Conservation (phyloP, 2,888 invertebrate species). For the Ophion ventricosus region DNA sequence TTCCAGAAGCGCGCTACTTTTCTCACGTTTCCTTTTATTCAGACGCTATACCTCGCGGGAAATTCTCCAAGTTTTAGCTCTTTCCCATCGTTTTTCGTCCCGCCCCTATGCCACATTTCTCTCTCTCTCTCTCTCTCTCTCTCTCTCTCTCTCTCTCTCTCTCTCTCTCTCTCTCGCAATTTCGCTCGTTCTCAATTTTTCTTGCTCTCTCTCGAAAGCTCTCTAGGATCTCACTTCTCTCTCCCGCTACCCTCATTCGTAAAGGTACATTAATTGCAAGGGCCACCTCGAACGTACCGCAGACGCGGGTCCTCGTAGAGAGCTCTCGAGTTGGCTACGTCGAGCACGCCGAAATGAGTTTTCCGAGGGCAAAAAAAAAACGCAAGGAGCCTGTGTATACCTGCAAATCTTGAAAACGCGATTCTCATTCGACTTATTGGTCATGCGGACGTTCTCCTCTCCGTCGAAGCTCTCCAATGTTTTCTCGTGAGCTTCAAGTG, state of each 20-base stretch:
- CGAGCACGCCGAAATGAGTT: conserved; percentile 59
- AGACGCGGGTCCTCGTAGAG: conserved; percentile 38
- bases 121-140: conserved; percentile 19
- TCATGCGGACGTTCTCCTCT: not conserved
- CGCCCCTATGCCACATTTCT: not conserved
- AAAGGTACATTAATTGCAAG: conserved; percentile 60
- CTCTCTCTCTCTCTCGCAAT: conserved; percentile 26
- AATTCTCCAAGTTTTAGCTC: conserved; percentile 56
- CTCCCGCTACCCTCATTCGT: conserved; percentile 33
- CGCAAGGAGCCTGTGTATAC: not conserved
- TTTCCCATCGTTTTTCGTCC: conserved; percentile 28
- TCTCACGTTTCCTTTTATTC: conserved; percentile 13
- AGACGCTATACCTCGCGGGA: conserved; percentile 8
- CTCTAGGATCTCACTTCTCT: conserved; percentile 21
- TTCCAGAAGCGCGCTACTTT: conserved; percentile 45
- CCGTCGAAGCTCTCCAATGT: not conserved
- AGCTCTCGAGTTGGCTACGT: conserved; percentile 44
- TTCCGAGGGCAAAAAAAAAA: conserved; percentile 22
- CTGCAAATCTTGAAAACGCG: conserved; percentile 11
- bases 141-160: conserved; percentile 26
- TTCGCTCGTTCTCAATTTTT: conserved; percentile 35
- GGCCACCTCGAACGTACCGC: conserved; percentile 38
- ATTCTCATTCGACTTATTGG: conserved; percentile 6
- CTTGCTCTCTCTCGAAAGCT: conserved; percentile 17
- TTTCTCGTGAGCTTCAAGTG: not conserved